Evolutionary conservation across 35 echinoderm and acorn worm species (phyloP), one percentile per base, ranked within the genome.

Genomic region (Chiridota heheva): DNA sequence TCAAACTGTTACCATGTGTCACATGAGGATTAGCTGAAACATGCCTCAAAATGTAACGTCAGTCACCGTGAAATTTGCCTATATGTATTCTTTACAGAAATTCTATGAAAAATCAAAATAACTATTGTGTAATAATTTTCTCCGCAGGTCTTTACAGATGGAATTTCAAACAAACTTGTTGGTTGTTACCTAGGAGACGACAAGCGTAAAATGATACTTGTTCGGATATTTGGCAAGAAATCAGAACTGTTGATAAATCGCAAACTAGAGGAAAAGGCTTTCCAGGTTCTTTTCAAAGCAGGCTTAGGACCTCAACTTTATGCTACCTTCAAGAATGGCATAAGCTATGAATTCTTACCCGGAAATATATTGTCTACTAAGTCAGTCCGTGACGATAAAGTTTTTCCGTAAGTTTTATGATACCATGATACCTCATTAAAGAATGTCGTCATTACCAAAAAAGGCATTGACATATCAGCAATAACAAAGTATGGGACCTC

Each of bases 81-180:
- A n/a, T n/a, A n/a, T n/a, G n/a, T n/a, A n/a, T n/a, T n/a, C n/a
- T n/a, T n/a, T n/a, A n/a, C n/a, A n/a, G n/a, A n/a, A n/a, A n/a
- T n/a, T n/a, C n/a, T n/a, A n/a, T n/a, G n/a, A n/a, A n/a, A n/a
- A n/a, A n/a, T n/a, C n/a, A n/a, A n/a, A n/a, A n/a, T n/a, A n/a
- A n/a, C n/a, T n/a, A n/a, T n/a, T n/a, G n/a, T n/a, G n/a, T n/a
- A n/a, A n/a, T n/a, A n/a, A n/a, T n/a, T n/a, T n/a, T n/a, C n/a
- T n/a, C n/a, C n/a, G n/a, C 38, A 97, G 93, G 63, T 91, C 44
- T 98, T 98, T 43, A 90, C 95, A 0, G 85, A 77, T 67, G 95
- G 95, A 15, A 98, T 91, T 34, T 91, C 95, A 12, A 98, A 98
- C 67, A 98, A 98, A 41, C 80, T 98, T 3, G 59, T 88, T 26